These are phyloP conservation scores for Eidolon helvum DNA, from an alignment of 2,113 vertebrate species.

Conservation along the genomic window DNA sequence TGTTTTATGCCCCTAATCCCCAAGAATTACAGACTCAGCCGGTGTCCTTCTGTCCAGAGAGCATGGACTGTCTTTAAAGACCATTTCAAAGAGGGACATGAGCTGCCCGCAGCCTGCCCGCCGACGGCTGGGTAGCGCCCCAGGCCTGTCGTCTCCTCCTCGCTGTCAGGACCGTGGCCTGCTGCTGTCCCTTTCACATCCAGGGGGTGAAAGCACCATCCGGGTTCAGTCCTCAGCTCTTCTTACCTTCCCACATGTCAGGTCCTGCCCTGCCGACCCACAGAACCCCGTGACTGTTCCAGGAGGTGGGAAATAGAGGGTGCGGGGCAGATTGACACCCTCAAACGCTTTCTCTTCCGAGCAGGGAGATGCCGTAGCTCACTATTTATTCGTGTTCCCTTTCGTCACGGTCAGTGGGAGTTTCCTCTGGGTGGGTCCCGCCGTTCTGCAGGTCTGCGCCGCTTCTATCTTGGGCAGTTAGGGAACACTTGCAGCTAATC, in stretches of 20 bases:
- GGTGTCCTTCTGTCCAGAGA: background rate
- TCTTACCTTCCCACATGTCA: too few species aligned
- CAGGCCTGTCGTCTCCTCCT: background rate
- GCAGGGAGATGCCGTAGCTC: too few species aligned
- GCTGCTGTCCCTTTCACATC: background rate
- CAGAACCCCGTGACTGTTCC: background rate
- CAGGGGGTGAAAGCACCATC: accelerated
- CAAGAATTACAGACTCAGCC: background rate
- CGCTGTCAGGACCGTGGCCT: background rate
- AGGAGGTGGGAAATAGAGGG: background rate
- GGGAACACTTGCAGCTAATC: background rate
- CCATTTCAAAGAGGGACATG: background rate
- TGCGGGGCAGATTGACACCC: background rate
- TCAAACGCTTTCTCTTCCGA: accelerated
- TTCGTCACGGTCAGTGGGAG: background rate
- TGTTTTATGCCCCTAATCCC: background rate
- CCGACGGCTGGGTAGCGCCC: too few species aligned
- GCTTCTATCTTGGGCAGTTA: background rate
- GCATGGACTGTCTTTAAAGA: background rate
- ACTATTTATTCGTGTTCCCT: accelerated
- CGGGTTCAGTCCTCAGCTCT: background rate
- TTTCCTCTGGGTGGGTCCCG: background rate
- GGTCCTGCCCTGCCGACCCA: background rate
- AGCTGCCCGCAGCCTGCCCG: background rate
- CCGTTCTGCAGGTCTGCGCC: background rate